Percentiles rank a stretch among this genome's conserved stretches.
These are phyloP conservation scores for Syngnathus scovelli DNA, from an alignment of 2,113 vertebrate genomes.

Conservation along the genomic window DNA sequence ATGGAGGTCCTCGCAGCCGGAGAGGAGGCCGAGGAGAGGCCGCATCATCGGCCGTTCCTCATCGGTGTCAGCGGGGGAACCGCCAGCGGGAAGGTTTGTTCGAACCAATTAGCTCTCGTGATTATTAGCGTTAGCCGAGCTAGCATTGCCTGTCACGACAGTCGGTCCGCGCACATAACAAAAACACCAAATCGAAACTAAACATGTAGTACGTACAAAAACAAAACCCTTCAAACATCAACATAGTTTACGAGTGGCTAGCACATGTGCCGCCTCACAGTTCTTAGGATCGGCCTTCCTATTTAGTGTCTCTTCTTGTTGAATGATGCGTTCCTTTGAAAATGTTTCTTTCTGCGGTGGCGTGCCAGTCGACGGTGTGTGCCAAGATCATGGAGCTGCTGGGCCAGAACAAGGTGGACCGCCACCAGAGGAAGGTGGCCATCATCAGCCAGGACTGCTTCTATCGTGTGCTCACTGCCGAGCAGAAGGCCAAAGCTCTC, in stretches of 20 bases:
- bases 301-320: too few species aligned
- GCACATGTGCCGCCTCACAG: too few species aligned
- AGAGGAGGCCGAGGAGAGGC: constrained; percentile 68
- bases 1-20: constrained; percentile 68
- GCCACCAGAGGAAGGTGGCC: constrained; percentile 84
- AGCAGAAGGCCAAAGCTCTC: constrained; percentile 88
- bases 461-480: constrained; percentile 85
- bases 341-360: too few species aligned
- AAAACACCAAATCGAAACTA: too few species aligned
- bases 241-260: too few species aligned
- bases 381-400: constrained; percentile 98
- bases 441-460: constrained; percentile 95
- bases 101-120: neutral
- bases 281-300: too few species aligned
- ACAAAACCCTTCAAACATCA: too few species aligned
- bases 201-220: too few species aligned
- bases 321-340: too few species aligned
- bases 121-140: neutral
- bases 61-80: constrained; percentile 93
- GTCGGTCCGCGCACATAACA: constrained; percentile 22
- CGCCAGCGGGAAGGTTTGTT: constrained; percentile 84
- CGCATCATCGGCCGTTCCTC: constrained; percentile 80
- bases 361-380: constrained; percentile 87
- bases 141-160: constrained; percentile 19
- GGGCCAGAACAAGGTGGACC: constrained; percentile 93